Evolutionary conservation across 2,888 invertebrate species (phyloP), one percentile per base, ranked within the genome.

Genomic region (Torymus aiolomorphi): DNA sequence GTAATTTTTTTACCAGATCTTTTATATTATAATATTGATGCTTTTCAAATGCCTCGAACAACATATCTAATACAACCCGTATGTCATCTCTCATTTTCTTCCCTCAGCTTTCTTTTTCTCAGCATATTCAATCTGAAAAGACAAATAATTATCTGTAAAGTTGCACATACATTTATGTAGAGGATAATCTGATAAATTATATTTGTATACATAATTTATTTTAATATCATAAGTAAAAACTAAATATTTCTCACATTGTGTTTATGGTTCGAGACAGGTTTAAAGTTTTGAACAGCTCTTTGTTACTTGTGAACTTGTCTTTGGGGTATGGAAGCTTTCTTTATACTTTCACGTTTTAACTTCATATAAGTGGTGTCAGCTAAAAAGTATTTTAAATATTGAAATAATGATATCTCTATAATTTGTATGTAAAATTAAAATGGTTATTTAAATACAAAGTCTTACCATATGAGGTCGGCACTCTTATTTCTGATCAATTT

Each of bases 21-120:
- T 96, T 97, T 82, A 98, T 97, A 90, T 98, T 98, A 90, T 99
- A 99, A 92, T 98, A 99, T 91, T 99, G 99, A 95, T 99, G 99
- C 91, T 98, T 98, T 89, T 99, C 99, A 92, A 99, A 99, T 54
- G 99, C 98, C 87, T 96, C 95, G 93, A 98, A 99, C 74, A 99
- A 91, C 94, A 97, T 96, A 88, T 99, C 97, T 91, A 97, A 93
- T 12, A 99, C 98, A 82, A 96, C 95, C 87, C 98, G 98, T 89
- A 98, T 97, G 88, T 98, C 98, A 90, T 97, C 97, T 83, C 99
- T 94, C 82, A 97, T 96, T 90, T 97, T 97, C 91, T 98, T 99
- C 97, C 98, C 91, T 98, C 97, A 14, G 96, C 95, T 88, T 98
- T 98, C 92, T 97, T 97, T 85, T 94, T 95, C 88, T 96, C 95